Base-by-base conservation (phyloP, 2,797 vertebrate genomes). In the Rhynchonycteris naso region DNA sequence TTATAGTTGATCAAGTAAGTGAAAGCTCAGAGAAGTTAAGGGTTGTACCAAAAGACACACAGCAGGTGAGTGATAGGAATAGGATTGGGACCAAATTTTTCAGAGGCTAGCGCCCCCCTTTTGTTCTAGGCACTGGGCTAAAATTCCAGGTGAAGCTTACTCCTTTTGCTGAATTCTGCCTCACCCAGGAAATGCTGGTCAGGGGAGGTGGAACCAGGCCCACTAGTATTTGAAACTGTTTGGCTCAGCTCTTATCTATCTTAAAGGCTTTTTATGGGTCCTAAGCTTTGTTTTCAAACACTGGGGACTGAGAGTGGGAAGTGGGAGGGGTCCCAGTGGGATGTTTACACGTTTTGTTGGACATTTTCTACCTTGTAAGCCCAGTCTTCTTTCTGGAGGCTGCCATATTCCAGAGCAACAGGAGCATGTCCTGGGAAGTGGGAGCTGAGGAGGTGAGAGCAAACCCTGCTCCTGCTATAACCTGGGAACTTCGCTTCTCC, bases 221-320 rank as follows among this genome's bases (percentile, higher is more conserved):
- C 18, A 47, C 38, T 6, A 0, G 47, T 58, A 71, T 47, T 18
- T 88, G 65, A 65, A 65, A 72, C 26, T n/a, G n/a, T 30, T 81
- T 61, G 58, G 80, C 63, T 82, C 61, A 38, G 38, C 26, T 92
- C 50, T 83, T 35, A 14, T 52, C 22, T 78, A 63, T 30, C 12
- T n/a, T 50, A 30, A 84, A 52, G 30, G 35, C 24, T 90, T 84
- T 69, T 58, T 59, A 47, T 71, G 18, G 30, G 35, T 66, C 18
- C 59, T 71, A 18, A 71, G 21, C 52, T 93, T 79, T 94, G 68
- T 79, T 93, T 82, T 69, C 79, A 58, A 92, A 69, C 59, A 63
- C 52, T 79, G 47, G 69, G 24, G 26, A 5, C 30, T 8, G 4
- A 52, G 56, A 15, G 30, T 65, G 28, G 38, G 38, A 26, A 65